Base-by-base conservation (phyloP, 2,797 vertebrate species). In the Halcyon leucocephala region DNA sequence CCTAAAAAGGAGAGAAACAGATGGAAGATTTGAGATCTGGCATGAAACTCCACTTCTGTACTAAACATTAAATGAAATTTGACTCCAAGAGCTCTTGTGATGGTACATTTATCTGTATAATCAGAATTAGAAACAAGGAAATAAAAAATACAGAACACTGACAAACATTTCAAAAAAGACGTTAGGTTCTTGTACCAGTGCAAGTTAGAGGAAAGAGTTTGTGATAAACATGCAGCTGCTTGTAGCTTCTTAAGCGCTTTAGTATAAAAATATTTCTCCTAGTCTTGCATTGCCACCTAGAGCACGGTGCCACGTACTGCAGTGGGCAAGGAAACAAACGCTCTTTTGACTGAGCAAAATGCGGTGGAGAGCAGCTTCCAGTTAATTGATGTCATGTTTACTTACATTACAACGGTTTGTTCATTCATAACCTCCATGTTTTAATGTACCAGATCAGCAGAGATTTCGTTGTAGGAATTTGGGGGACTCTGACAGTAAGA, bases 221-320 rank as follows among this genome's bases (percentile, higher is more conserved):
- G 64, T 95, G 78, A 70, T 94, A 91, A 97, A 95, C 69, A 82
- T 42, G 83, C 97, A 97, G 95, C 94, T 97, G 96, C 86, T 95
- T 80, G 42, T 76, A 71, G 82, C 61, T 37, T 77, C 76, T 42
- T n/a, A 89, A 41, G 41, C 85, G 81, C 31, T 41, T 29, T 13
- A 24, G 70, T 29, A 35, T 41, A 73, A 31, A 84, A 84, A 44
- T 28, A 33, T 22, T 57, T 97, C 33, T 89, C 20, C 31, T 49
- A 33, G 93, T 95, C 96, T 97, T 92, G 64, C 90, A 88, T 94
- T 98, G 96, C 98, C 98, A 97, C 83, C 97, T 97, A 93, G 95
- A 97, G 94, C 57, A 48, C 54, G 1, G 24, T 52, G 26, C 60
- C 77, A 14, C 28, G 37, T 67, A 94, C 58, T 84, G 79, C 95